Base-by-base conservation (phyloP, 1,140 invertebrate genomes). In the Macrocentrus cingulum region DNA sequence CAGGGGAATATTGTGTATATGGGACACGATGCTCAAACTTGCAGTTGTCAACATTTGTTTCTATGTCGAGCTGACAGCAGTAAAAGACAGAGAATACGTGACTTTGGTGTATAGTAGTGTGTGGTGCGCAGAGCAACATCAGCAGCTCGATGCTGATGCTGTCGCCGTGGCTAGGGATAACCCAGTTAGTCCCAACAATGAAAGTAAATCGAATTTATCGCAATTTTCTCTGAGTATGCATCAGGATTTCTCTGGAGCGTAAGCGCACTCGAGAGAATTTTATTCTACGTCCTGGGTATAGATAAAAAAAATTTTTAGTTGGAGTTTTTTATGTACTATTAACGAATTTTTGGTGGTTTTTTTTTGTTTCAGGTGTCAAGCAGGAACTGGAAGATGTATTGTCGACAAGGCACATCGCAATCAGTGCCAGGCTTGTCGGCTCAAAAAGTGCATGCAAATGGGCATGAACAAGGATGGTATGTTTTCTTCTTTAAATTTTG, bases 381-480 rank as follows among this genome's bases (percentile, higher is more conserved):
- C 95, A 0, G 94, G 94, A 34, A 98, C 94, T 2, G 95, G 95
- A 6, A 84, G 90, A 53, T 99, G 97, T 73, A 85, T 97, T 29
- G 95, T 99, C 2, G 97, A 99, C 82, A 99, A 99, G 77, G 95
- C 97, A 0, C 97, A 99, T 78, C 81, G 97, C 56, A 99, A 99
- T 80, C 95, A 99, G 77, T 99, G 95, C 75, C 96, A 98, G 76
- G 96, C 97, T 0, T 99, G 97, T 76, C 81, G 97, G 22, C 84
- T 99, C 36, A 98, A 98, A 81, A 99, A 99, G 81, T 99, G 97
- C 77, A 84, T 99, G 36, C 86, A 92, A 58, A 98, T 98, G 93
- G 97, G 97, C 53, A 99, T 99, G 97, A 99, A 99, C 77, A 99
- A 99, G 85, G 97, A 99, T 81, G 97, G 97, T 99, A 81, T 90